Percentiles rank a stretch among this genome's conserved stretches.
These are phyloP conservation scores for Danaus melanippus DNA, from an alignment of 1,140 invertebrate species.

Conservation along the genomic window DNA sequence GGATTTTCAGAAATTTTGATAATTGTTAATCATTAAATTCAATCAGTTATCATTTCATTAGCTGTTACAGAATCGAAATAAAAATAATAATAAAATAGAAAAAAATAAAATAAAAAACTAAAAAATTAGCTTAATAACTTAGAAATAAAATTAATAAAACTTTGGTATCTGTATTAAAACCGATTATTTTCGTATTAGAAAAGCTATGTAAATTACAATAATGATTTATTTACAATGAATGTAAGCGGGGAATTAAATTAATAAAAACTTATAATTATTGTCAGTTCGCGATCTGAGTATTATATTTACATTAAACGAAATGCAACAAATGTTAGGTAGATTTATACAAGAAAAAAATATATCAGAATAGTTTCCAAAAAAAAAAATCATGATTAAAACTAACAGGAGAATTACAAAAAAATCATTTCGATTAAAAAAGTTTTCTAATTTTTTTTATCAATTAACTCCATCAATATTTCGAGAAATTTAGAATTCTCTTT, in stretches of 20 bases:
- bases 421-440: no score
- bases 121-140: slow-evolving; percentile 43
- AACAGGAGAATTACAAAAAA: no score
- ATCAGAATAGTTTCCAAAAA: slow-evolving; percentile 13
- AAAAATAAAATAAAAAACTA: slow-evolving; percentile 37
- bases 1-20: slow-evolving; percentile 50
- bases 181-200: slow-evolving; percentile 64
- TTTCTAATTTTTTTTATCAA: no score
- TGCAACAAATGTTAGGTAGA: slow-evolving; percentile 24
- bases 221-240: slow-evolving; percentile 59
- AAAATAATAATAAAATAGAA: slow-evolving; percentile 42
- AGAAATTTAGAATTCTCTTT: no score
- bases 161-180: slow-evolving; percentile 69
- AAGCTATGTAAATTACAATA: slow-evolving; percentile 56
- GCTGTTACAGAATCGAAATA: slow-evolving; percentile 44
- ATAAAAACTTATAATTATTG: slow-evolving; percentile 61
- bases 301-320: slow-evolving; percentile 51
- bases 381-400: slow-evolving; percentile 13
- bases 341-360: slow-evolving; percentile 23
- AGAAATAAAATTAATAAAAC: slow-evolving; percentile 67
- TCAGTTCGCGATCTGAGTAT: slow-evolving; percentile 67
- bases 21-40: slow-evolving; percentile 24
- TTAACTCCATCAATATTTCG: no score
- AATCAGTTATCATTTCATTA: slow-evolving; percentile 24
- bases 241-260: slow-evolving; percentile 52